phyloP scores from a whole-genome alignment of 2,888 invertebrate genomes.

The Chrysotoxum bicinctum region DNA sequence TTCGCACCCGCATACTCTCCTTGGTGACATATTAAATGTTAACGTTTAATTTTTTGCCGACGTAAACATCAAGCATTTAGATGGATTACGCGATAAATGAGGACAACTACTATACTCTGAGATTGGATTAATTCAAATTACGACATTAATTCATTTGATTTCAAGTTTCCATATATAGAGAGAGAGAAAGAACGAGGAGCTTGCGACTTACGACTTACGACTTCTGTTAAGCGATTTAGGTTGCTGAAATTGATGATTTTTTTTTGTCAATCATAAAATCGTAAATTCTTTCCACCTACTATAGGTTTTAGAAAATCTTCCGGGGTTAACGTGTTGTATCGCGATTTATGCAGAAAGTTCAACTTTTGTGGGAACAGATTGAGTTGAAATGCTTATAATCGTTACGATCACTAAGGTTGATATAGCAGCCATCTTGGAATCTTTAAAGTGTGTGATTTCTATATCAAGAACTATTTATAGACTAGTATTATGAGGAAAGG shows the following conservation, averaged over 20 bases:
- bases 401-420: no score
- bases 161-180: conserved; percentile 28
- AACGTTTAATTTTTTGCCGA: conserved; percentile 26
- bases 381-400: no score
- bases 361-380: no score
- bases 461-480: no score
- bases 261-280: neutral
- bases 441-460: no score
- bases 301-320: neutral
- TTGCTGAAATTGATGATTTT: neutral
- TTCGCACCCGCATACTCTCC: neutral
- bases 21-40: conserved; percentile 27
- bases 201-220: neutral
- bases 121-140: conserved; percentile 34
- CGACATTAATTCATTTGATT: conserved; percentile 29
- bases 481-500: no score
- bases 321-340: neutral
- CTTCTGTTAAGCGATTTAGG: neutral
- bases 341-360: neutral
- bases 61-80: conserved; percentile 37
- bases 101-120: neutral
- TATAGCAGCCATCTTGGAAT: no score
- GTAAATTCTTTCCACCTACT: conserved; percentile 1
- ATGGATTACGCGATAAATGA: conserved; percentile 24
- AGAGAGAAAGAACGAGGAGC: neutral